phyloP scores from a whole-genome alignment of 2,113 vertebrate genomes.

The Carassius gibelio region DNA sequence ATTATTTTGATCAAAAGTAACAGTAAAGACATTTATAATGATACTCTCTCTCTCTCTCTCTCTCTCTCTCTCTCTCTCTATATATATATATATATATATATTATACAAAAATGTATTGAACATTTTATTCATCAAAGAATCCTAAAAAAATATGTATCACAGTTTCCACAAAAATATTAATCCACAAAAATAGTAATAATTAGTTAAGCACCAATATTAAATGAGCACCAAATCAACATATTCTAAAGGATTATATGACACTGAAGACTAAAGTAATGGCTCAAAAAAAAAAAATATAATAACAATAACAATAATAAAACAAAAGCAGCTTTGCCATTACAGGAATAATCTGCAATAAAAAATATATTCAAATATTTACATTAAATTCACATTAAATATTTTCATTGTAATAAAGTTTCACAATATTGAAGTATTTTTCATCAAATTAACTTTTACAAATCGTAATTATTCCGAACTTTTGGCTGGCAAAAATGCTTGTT shows the following conservation, averaged over 20 bases:
- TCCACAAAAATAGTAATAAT: neutral
- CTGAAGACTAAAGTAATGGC: neutral
- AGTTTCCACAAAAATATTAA: neutral
- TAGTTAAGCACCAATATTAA: neutral
- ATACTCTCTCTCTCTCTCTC: too few species aligned
- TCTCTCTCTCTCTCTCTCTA: too few species aligned
- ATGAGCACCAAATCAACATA: neutral
- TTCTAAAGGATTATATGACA: neutral
- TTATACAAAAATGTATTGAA: neutral
- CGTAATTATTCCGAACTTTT: neutral
- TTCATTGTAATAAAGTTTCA: neutral
- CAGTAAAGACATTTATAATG: too few species aligned
- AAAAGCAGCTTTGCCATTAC: neutral
- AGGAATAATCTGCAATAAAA: neutral
- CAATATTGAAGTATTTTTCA: neutral
- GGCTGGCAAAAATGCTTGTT: too few species aligned
- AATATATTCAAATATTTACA: neutral
- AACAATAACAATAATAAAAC: too few species aligned
- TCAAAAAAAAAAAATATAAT: neutral
- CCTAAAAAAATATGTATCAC: neutral
- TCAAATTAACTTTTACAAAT: too few species aligned
- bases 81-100: too few species aligned
- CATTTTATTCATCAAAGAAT: neutral
- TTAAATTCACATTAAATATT: too few species aligned
- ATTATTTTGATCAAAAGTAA: too few species aligned